Base-by-base conservation (phyloP, 1,140 invertebrate species). In the Eurosta solidaginis region DNA sequence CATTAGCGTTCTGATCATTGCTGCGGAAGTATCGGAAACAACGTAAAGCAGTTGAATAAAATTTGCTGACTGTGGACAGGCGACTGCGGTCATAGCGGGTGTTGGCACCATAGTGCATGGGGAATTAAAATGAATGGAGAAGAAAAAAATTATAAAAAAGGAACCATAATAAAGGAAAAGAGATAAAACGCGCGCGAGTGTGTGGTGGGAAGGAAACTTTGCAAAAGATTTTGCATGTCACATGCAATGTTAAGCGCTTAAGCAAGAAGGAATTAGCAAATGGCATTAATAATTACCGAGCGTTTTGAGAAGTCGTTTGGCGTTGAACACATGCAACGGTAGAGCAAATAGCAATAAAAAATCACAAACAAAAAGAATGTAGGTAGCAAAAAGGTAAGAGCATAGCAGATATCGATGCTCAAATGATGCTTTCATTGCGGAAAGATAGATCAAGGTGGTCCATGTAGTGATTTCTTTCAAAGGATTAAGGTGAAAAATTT, bases 241-340 rank as follows among this genome's bases (percentile, higher is more conserved):
- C 75, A 76, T 47, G 75, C 27, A 27, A 74, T 74, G 73, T 74
- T 2, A 33, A 68, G 59, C 10, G n/a, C 1, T 40, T n/a, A n/a
- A n/a, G n/a, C 59, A 68, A 74, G 17, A 42, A 17, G 45, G 40
- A 10, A 12, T 27, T 25, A n/a, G 4, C 12, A 47, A 27, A 54
- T 12, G 75, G 50, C 75, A 76, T 76, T 52, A 76, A 76, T 76
- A 76, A 76, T 76, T 76, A 76, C 49, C 75, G 50, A 76, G 45
- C 75, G 75, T 76, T 22, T 76, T 76, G 47, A 76, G 75, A 27
- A 47, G 75, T 76, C 75, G 52, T 76, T 76, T 36, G 25, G 27
- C 17, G 42, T 47, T 14, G 47, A 42, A 25, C 49, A 76, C 42
- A 42, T 25, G 44, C 25, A 50, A 3, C 7, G 22, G 20, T 29